phyloP scores from a whole-genome alignment of 2,113 vertebrate genomes.

The Stomatorhinus ivindoensis region DNA sequence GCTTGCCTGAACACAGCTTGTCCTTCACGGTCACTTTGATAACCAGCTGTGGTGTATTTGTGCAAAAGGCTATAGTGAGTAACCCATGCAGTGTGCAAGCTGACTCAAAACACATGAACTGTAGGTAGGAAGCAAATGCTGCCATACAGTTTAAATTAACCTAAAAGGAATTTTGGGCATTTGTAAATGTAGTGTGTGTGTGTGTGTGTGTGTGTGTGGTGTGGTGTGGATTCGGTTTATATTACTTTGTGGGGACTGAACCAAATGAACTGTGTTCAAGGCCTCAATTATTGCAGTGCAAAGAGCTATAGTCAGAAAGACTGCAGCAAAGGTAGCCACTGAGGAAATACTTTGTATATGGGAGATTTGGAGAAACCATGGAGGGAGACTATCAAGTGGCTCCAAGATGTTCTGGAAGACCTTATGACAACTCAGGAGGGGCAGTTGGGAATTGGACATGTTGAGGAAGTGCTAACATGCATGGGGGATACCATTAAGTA shows the following conservation, averaged over 20 bases:
- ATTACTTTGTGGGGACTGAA: too few species aligned
- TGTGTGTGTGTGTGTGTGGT: neutral
- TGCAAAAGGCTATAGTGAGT: neutral
- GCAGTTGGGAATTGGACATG: neutral
- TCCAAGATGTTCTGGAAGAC: neutral
- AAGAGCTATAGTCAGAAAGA: neutral
- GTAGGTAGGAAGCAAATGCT: neutral
- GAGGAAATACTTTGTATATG: neutral
- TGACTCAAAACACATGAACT: neutral
- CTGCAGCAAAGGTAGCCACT: neutral
- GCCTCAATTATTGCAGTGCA: neutral
- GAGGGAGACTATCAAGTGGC: neutral
- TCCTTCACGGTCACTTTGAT: constrained; percentile 2
- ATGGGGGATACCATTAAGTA: neutral
- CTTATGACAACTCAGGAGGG: neutral
- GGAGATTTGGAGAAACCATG: neutral
- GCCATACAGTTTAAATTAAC: neutral
- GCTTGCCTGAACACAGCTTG: neutral
- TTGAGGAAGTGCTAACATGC: neutral
- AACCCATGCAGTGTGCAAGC: neutral
- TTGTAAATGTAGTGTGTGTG: neutral
- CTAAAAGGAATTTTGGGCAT: neutral
- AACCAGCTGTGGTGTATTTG: constrained; percentile 7
- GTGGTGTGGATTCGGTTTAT: neutral
- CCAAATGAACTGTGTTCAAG: neutral